Conservation (phyloP, 2,888 invertebrate species). For the Stenchaetothrips biformis region DNA sequence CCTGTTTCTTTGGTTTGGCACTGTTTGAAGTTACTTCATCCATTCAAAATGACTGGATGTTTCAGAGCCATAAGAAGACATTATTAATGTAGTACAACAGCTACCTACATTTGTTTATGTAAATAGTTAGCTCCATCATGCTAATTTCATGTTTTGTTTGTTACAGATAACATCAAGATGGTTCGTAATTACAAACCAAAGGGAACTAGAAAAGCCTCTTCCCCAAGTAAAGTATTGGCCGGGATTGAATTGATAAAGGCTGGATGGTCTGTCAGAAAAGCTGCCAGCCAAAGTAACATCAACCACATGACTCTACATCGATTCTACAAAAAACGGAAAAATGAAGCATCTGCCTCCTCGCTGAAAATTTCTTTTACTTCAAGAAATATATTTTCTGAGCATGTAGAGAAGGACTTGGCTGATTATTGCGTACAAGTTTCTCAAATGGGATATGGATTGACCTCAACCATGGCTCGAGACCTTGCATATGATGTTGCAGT, state of each 20-base stretch:
- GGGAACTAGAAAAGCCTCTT: not conserved
- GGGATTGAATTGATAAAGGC: not conserved
- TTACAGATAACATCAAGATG: not conserved
- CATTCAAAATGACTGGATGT: not conserved
- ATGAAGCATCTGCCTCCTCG: not conserved
- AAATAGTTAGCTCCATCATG: not conserved
- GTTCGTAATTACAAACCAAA: not conserved
- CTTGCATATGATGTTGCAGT: slow-evolving; percentile 36
- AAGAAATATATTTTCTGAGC: not conserved
- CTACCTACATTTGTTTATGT: not conserved
- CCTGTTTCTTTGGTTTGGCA: too few species aligned
- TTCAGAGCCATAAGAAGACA: not conserved
- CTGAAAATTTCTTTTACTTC: not conserved
- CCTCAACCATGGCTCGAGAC: slow-evolving; percentile 26
- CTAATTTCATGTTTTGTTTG: not conserved
- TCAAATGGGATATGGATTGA: not conserved
- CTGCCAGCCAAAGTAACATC: not conserved
- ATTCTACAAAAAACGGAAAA: not conserved
- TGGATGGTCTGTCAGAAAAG: not conserved
- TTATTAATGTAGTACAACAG: not conserved
- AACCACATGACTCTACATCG: not conserved
- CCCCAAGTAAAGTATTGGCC: not conserved
- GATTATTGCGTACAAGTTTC: not conserved
- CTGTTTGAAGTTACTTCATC: too few species aligned
- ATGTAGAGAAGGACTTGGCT: not conserved